These are phyloP conservation scores for Notarius lentiginosus DNA, from an alignment of 2,113 vertebrate species.

Conservation along the genomic window DNA sequence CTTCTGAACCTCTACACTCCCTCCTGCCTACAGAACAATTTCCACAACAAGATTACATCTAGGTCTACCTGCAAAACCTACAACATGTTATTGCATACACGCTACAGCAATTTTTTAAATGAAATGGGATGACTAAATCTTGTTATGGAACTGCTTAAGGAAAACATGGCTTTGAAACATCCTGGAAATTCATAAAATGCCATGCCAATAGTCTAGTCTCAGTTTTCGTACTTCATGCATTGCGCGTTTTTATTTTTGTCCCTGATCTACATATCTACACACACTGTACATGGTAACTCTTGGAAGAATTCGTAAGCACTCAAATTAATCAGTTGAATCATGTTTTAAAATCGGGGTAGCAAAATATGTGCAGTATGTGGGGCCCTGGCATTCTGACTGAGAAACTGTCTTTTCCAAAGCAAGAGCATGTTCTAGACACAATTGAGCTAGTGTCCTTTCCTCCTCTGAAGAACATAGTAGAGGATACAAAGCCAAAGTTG, in stretches of 20 bases:
- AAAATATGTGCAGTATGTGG: not conserved
- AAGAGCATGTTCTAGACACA: not conserved
- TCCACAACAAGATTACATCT: not conserved
- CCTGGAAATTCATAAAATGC: not conserved
- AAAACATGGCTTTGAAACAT: not conserved
- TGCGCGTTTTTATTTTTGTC: not conserved
- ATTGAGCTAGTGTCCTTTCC: not conserved
- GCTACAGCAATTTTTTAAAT: not conserved
- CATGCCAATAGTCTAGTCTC: not conserved
- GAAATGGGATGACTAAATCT: not conserved
- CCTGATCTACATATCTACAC: not conserved
- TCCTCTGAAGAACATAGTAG: slow-evolving; percentile 12
- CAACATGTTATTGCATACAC: not conserved
- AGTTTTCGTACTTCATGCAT: not conserved
- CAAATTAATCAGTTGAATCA: not conserved
- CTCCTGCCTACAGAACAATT: not conserved
- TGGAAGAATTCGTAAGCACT: not conserved
- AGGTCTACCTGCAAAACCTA: not conserved
- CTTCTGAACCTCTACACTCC: slow-evolving; percentile 5
- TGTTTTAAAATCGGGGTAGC: not conserved
- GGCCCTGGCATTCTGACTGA: not conserved
- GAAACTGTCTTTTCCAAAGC: not conserved
- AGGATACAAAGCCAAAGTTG: slow-evolving; percentile 1
- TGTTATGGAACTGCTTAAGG: not conserved
- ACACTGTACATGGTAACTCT: not conserved